Base-by-base conservation (phyloP, 2,797 vertebrate genomes). In the Onychomys arenicola region DNA sequence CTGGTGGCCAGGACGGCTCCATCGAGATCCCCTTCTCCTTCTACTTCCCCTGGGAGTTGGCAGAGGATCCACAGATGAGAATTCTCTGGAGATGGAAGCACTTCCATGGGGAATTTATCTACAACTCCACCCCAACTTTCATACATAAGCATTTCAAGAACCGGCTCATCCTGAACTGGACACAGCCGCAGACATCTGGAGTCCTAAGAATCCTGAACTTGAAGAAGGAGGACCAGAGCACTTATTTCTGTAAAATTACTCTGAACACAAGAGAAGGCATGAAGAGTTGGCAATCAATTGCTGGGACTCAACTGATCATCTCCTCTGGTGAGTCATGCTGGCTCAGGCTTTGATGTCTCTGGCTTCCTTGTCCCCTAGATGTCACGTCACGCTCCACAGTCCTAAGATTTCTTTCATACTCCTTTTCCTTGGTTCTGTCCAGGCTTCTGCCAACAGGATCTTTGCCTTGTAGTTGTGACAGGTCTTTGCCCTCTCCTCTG, bases 241-340 rank as follows among this genome's bases (percentile, higher is more conserved):
- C 0, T 13, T 52, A 0, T 96, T 97, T 96, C 69, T 91, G 67
- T 86, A 19, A 1, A 40, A n/a, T 97, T 13, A 0, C 0, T 0
- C 1, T 97, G 29, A 4, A 2, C 21, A 93, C 78, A 12, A 0
- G 0, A 0, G 0, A 0, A 0, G 25, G 25, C 16, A 0, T 0
- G 1, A 0, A 77, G 43, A 0, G 0, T 1, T 90, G 29, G 80
- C 91, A 97, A 80, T 52, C 75, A 52, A 7, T 91, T 0, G 0
- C 0, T 0, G 97, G 96, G 5, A 97, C 97, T 1, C 12, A 0
- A 0, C 86, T 97, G 49, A 43, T 0, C 21, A 6, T 97, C 87
- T 84, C 11, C 1, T 1, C 0, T 0, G 37, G 95, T 97, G 49
- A 97, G 86, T 14, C 43, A 16, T n/a, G 1, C 5, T 27, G 40